A percentile compares a stretch with the other conserved stretches of the same genome.
Conservation (phyloP, 2,888 invertebrate genomes). For the Polyommatus icarus region DNA sequence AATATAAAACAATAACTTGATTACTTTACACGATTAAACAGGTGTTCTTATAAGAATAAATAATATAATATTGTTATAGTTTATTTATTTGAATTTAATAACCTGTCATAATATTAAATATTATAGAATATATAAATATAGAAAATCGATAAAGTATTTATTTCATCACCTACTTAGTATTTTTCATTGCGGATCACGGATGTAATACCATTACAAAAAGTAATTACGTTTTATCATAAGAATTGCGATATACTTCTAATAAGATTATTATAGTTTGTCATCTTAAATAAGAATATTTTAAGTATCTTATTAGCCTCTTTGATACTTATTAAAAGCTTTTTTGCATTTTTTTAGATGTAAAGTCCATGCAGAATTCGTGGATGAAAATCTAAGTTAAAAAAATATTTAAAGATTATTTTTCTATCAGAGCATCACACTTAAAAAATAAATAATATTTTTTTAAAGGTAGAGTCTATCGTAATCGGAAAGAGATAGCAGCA, state of each 20-base stretch:
- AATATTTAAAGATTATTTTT: not conserved
- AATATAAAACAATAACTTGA: not conserved
- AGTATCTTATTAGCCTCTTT: not conserved
- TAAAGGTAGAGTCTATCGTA: not conserved
- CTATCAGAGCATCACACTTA: not conserved
- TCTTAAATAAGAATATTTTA: not conserved
- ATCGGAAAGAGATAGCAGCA: conserved; percentile 32
- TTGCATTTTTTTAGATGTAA: not conserved
- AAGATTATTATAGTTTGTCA: not conserved
- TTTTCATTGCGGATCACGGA: not conserved
- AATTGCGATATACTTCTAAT: not conserved
- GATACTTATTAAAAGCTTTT: not conserved
- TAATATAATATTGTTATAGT: not conserved
- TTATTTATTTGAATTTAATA: not conserved
- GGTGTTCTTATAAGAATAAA: conserved; percentile 9
- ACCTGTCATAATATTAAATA: not conserved
- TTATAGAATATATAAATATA: too few relatives aligned
- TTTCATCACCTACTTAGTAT: too few relatives aligned
- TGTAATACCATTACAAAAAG: not conserved
- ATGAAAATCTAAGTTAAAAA: too few relatives aligned
- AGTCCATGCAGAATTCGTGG: not conserved
- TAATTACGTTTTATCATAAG: not conserved
- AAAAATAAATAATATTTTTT: not conserved
- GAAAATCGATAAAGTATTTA: too few relatives aligned
- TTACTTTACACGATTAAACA: not conserved